Base-by-base conservation (phyloP, 2,888 invertebrate species). In the Pristionchus mayeri region DNA sequence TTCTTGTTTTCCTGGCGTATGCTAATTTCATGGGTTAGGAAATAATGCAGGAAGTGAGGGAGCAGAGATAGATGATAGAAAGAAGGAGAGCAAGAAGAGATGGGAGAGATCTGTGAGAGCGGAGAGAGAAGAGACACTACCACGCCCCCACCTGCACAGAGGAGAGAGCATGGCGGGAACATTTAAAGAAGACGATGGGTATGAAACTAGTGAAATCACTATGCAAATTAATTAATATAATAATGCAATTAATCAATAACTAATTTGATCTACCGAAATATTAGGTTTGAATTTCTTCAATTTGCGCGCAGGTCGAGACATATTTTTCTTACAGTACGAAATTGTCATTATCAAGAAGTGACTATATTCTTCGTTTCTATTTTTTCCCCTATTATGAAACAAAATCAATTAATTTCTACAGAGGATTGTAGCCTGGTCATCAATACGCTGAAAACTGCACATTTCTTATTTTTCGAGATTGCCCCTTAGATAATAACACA, bases 131-230 rank as follows among this genome's bases (percentile, higher is more conserved):
- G 71, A 71, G 71, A 71, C 71, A 71, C 63, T 34, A 63, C 63
- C 57, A 34, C 63, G 34, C 71, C 40, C 40, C 71, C 71, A 71
- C 40, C 71, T 71, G 71, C 40, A 44, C 24, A 44, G 71, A 71
- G 67, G 37, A 67, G 24, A 71, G 71, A 71, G 71, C 71, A 71
- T 37, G 71, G 71, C 71, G 71, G 71, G 71, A 71, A 71, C 71
- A 40, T 71, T 71, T 71, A 71, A 71, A 71, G n/a, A 16, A 63
- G 63, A 40, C n/a, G 40, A 34, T 4, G 13, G 44, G n/a, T n/a
- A 71, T 21, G 24, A 24, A 40, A 34, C 13, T n/a, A 44, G n/a
- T 21, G 40, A 3, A 34, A 63, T 18, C 4, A 21, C 1, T 0
- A 63, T 63, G 63, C 7, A 71, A 71, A 18, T n/a, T 71, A 71